Evolutionary conservation across 2,888 invertebrate species (phyloP), one percentile per base, ranked within the genome.

Genomic region (Gastracanthus pulcherrimus): DNA sequence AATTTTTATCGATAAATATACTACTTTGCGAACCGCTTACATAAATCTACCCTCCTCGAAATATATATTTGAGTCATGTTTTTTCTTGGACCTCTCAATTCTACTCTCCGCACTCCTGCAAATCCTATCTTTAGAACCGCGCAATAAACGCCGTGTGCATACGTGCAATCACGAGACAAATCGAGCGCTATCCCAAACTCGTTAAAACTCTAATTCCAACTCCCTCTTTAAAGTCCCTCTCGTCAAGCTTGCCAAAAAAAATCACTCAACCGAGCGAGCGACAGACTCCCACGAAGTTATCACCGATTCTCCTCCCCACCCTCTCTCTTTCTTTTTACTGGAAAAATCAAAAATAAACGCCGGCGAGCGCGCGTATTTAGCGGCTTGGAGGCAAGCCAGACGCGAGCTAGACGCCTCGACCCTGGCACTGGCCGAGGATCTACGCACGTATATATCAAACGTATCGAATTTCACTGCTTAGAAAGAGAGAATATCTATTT

Each of bases 271-370:
- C 2, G 26, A 55, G 23, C 55, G 11, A n/a, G 1, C 55, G 23
- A 23, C 34, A 11, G 45, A 41, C 41, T 41, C 2, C n/a, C 9
- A 41, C 41, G 16, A 41, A 41, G 13, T 41, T 6, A 41, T 41
- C 3, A 6, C 2, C n/a, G 41, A 41, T 2, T 19, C 34, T 34
- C 3, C 13, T 19, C 16, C 3, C 11, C 9, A 23, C 16, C 19
- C n/a, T 6, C 36, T 62, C 23, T n/a, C 0, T 19, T 64, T 45
- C 62, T 45, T 45, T 41, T 31, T n/a, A 34, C 23, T 64, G 16
- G 48, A 62, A 62, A 58, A 76, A 58, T 58, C 31, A 67, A 76
- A 76, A 76, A 70, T 62, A 70, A 70, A 26, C 70, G 45, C 36
- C 3, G 13, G 36, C 11, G 51, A 36, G 45, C n/a, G 16, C 29